Evolutionary conservation across 2,113 vertebrate species (phyloP).

Genomic region (Pterocles orientalis): DNA sequence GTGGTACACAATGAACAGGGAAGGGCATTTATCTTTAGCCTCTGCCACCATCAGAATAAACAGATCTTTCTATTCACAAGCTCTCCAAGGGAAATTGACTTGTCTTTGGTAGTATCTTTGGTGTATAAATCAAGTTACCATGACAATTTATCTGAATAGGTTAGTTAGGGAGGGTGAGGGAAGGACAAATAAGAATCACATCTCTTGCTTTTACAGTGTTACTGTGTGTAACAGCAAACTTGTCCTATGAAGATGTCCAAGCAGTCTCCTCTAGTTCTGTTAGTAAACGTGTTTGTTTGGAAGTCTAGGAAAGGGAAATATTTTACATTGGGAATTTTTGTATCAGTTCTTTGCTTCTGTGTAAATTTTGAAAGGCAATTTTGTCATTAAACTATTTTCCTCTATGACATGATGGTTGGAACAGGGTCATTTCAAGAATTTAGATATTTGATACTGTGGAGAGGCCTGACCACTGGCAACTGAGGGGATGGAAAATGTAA

Average conservation of each 20-base stretch:
- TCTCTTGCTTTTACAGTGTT: not conserved
- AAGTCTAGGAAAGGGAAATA: not conserved
- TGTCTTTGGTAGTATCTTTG: not conserved
- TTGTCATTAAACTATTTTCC: not conserved
- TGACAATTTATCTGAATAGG: conserved; percentile 28
- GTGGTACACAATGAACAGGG: not conserved
- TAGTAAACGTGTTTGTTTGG: not conserved
- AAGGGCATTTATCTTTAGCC: not conserved
- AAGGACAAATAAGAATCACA: not conserved
- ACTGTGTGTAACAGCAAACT: not conserved
- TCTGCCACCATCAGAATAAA: not conserved
- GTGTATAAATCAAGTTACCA: conserved; percentile 6
- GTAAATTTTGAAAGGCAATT: not conserved
- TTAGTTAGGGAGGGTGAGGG: not conserved
- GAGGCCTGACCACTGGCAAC: not conserved
- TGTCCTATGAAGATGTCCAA: not conserved
- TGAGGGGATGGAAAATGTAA: not conserved
- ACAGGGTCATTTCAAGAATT: not conserved
- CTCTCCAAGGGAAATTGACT: not conserved
- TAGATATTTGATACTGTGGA: not conserved
- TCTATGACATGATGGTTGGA: not conserved
- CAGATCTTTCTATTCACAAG: not conserved
- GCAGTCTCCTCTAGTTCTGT: not conserved
- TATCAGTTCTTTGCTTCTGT: not conserved
- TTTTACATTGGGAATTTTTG: not conserved